Base-by-base conservation (phyloP, 2,888 invertebrate species). In the Drosophila monieri region DNA sequence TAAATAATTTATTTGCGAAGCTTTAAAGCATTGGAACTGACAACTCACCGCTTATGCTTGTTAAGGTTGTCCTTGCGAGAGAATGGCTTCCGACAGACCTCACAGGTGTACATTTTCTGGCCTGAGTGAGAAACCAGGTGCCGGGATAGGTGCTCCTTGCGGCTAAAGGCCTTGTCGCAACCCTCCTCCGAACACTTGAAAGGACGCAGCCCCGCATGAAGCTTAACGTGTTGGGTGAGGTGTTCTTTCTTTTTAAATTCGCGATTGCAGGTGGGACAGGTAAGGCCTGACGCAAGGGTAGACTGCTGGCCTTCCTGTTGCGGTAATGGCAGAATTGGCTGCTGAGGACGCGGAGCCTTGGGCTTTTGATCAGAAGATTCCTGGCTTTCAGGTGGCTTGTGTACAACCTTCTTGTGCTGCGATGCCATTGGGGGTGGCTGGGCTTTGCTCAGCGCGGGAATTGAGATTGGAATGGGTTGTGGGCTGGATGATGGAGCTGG, bases 171-270 rank as follows among this genome's bases (percentile, higher is more conserved):
- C 80, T 95, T 95, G 46, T 93, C 92, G 85, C 95, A 95, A 15
- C 85, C 87, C 0, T 86, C 87, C 39, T 94, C 93, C 0, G 93
- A 92, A 74, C 95, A 95, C 21, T 93, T 93, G 79, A 94, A 95
- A 0, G 95, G 95, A 46, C 95, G 92, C 69, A 94, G 92, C 6
- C 95, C 95, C 0, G 94, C 93, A 78, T 95, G 95, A 1, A 94
- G 89, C 83, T 95, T 95, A 1, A 94, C 92, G 79, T 95, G 95
- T 74, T 95, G 95, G 64, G 94, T 94, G 0, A 95, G 91, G 84
- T 95, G 95, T 81, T 95, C 95, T 85, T 94, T 94, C 74, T 95
- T 92, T 84, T 95, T 95, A 80, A 95, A 95, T 0, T 93, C 93
- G 73, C 94, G 94, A 6, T 92, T 92, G 85, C 95, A 95, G 14